Evolutionary conservation across 2,113 vertebrate species (phyloP).

Genomic region (Vidua macroura): DNA sequence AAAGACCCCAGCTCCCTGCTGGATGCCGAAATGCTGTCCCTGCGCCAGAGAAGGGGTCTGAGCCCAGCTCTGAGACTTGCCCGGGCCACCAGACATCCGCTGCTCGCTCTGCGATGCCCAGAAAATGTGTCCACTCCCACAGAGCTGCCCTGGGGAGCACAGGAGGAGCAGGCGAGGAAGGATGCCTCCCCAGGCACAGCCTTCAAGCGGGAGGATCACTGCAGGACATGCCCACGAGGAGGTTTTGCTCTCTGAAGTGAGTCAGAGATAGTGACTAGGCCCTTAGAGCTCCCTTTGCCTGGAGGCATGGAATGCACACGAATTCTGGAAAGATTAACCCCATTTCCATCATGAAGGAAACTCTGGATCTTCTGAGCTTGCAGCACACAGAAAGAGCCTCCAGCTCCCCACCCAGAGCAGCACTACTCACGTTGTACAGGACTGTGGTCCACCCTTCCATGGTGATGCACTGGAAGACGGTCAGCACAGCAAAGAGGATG

Average conservation of each 20-base stretch:
- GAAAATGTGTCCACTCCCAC: fast-evolving
- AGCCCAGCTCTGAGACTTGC: neutral
- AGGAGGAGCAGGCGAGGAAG: neutral
- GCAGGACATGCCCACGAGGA: neutral
- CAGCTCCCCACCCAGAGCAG: neutral
- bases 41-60: neutral
- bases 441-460: conserved; percentile 99
- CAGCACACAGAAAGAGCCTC: neutral
- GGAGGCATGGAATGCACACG: fast-evolving
- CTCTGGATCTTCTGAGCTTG: neutral
- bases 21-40: fast-evolving
- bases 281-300: neutral
- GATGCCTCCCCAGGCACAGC: neutral
- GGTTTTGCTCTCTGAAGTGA: neutral
- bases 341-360: neutral
- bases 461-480: conserved; percentile 99
- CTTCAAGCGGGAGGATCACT: neutral
- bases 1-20: neutral
- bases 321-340: too few species aligned
- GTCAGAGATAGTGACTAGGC: neutral
- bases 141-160: neutral
- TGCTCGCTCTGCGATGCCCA: neutral
- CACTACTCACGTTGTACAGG: conserved; percentile 90
- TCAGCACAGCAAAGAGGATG: conserved; percentile 96
- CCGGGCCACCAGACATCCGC: neutral